Evolutionary conservation across 2,888 invertebrate genomes (phyloP), one percentile per base, ranked within the genome.

Genomic region (Encarsia formosa): DNA sequence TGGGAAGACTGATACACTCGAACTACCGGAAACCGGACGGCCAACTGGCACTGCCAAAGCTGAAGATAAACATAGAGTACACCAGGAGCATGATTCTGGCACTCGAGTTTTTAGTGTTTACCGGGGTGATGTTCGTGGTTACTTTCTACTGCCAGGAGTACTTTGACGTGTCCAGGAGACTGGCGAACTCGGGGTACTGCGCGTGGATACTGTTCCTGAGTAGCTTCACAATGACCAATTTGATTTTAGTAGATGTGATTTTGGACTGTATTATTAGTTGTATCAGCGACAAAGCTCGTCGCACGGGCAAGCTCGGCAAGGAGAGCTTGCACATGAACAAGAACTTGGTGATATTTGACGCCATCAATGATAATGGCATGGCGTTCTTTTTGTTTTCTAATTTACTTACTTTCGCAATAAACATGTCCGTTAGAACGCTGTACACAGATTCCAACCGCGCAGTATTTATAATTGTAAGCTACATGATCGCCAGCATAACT

Each of bases 351-450:
- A 78, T 89, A 56, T 78, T 87, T 45, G 80, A 83, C 60, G 82
- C 85, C 16, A 79, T 93, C 23, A 92, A 90, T 74, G 83, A 80
- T 57, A 92, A 91, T 76, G 91, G 90, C 2, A 75, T 96, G 24
- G 68, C 81, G n/a, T 90, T 87, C 71, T 97, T 97, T 71, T 75
- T 97, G 46, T 59, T 87, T 13, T 84, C 87, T 2, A 97, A 97
- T 77, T 59, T 95, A 24, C 68, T 88, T 15, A 97, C 96, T 0
- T 96, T 96, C 9, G 66, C 82, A 3, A 78, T 93, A 5, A 96
- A 96, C 76, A 77, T 91, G 66, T 73, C 76, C 11, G 73, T 88
- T 13, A 76, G 79, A 56, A 89, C 94, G 4, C 71, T 81, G 45
- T 69, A 78, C 3, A 70, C 82, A 4, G 68, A 71, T 20, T 48